Evolutionary conservation across 2,113 vertebrate genomes (phyloP).

Genomic region (Willisornis vidua): DNA sequence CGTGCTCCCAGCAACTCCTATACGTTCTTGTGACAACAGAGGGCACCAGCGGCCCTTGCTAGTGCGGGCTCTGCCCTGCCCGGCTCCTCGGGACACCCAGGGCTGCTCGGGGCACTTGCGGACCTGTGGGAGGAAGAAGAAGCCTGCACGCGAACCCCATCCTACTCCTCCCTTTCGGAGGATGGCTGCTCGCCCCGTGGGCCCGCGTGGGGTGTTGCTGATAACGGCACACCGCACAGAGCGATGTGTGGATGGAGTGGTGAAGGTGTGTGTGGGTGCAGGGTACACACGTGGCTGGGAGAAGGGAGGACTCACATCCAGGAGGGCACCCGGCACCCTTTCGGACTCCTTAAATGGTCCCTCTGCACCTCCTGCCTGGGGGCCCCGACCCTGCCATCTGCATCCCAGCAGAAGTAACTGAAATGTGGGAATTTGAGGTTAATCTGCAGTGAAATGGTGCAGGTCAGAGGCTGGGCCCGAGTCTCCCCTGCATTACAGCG

Average conservation of each 20-base stretch:
- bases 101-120: background rate
- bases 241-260: background rate
- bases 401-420: background rate
- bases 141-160: background rate
- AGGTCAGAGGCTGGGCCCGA: background rate
- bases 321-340: background rate
- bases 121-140: background rate
- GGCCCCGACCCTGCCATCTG: background rate
- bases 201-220: background rate
- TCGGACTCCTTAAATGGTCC: background rate
- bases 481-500: background rate
- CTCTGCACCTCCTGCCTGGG: background rate
- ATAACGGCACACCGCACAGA: rapidly evolving
- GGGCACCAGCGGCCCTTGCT: constrained; percentile 71
- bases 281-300: no score
- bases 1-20: background rate
- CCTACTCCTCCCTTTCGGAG: background rate
- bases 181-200: background rate
- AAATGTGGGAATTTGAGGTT: background rate
- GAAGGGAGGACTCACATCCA: background rate
- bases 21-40: constrained; percentile 58
- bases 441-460: background rate
- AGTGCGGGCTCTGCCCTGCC: background rate
- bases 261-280: rapidly evolving
- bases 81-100: background rate